Conservation (phyloP, 2,113 vertebrate genomes). For the Myotis brandtii region DNA sequence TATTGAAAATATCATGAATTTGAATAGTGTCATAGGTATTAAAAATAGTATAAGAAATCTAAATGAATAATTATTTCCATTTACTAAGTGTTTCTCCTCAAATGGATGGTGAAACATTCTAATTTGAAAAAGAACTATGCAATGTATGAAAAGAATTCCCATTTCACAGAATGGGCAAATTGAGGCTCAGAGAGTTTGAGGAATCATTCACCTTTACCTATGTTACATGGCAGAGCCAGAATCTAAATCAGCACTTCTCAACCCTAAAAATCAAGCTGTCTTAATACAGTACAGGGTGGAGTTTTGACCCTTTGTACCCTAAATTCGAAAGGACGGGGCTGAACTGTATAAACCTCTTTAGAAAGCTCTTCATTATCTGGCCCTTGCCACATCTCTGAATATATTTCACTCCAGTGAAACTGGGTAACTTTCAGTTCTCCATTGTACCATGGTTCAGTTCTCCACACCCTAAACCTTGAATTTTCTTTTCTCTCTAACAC, state of each 20-base stretch:
- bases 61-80: background rate
- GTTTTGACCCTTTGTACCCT: background rate
- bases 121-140: slow-evolving; percentile 1
- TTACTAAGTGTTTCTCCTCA: background rate
- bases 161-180: background rate
- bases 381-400: background rate
- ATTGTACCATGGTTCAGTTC: background rate
- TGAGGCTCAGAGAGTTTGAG: background rate
- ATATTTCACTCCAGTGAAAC: background rate
- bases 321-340: background rate
- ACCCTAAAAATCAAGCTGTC: background rate
- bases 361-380: background rate
- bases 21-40: background rate
- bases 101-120: background rate
- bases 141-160: background rate
- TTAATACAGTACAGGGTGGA: background rate
- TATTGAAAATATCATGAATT: slow-evolving; percentile 20
- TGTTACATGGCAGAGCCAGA: background rate
- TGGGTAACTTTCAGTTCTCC: background rate
- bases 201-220: background rate
- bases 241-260: background rate
- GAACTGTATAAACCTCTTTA: background rate
- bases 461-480: no score
- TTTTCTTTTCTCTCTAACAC: background rate
- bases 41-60: background rate